A percentile compares a stretch with the other conserved stretches of the same genome.
These are phyloP conservation scores for Chrysina gloriosa DNA, from an alignment of 2,888 invertebrate species.

Conservation along the genomic window DNA sequence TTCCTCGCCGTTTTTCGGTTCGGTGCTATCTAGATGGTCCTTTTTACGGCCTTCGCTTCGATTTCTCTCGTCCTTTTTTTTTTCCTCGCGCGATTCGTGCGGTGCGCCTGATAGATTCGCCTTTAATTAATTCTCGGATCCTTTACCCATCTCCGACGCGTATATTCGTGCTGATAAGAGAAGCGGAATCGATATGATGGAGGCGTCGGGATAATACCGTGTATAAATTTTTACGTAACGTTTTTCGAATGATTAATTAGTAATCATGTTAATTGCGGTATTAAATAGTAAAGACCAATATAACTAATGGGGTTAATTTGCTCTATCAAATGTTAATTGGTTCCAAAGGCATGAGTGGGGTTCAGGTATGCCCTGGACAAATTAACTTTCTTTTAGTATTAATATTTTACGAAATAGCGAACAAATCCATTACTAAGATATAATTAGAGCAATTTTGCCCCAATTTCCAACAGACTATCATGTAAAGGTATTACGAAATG, in stretches of 20 bases:
- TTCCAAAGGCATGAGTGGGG: no score
- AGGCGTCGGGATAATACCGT: neutral
- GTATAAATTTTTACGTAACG: no score
- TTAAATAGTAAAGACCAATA: no score
- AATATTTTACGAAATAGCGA: neutral
- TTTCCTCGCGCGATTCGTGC: neutral
- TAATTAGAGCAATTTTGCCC: no score
- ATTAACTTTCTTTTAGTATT: neutral
- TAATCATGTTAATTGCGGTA: no score
- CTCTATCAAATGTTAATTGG: neutral
- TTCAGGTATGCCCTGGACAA: neutral
- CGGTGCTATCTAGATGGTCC: neutral
- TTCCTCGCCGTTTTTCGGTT: slow-evolving; percentile 16
- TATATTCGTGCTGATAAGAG: neutral
- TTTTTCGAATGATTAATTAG: no score
- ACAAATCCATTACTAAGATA: no score
- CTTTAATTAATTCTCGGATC: neutral
- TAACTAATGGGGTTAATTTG: neutral
- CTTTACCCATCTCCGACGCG: neutral
- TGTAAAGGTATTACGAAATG: no score
- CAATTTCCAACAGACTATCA: no score
- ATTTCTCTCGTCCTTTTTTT: neutral
- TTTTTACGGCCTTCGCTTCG: slow-evolving; percentile 15
- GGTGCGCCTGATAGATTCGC: neutral
- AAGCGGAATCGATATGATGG: neutral